Evolutionary conservation across 2,797 vertebrate genomes (phyloP), one percentile per base, ranked within the genome.

Genomic region (Enteromius treurensis): DNA sequence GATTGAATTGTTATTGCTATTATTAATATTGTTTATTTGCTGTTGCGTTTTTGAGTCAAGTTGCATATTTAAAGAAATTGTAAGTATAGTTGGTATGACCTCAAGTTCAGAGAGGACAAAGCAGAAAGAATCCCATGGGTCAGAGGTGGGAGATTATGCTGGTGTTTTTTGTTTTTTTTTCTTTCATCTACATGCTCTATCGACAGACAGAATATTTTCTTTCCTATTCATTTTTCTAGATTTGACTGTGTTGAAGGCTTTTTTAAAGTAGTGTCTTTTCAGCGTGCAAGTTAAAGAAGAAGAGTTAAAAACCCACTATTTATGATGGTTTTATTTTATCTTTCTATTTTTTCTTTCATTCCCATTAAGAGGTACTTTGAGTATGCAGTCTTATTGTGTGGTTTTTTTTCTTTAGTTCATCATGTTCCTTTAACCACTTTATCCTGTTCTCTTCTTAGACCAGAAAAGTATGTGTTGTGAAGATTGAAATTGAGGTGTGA

Each of bases 381-480:
- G n/a, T 9, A 7, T 40, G 17, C 19, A 49, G 70, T 9, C 26
- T 15, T n/a, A 73, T n/a, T 77, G 65, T 45, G 32, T 82, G 76
- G 5, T 37, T 73, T 64, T 80, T 51, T 74, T 79, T 42, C 42
- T 29, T 67, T 70, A 74, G 67, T 53, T 60, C 21, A 40, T 78
- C 34, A 26, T 47, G n/a, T 74, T 78, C 58, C 47, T 77, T 75
- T 75, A 26, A 17, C 17, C 42, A 10, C 3, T 51, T 62, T 55
- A 14, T 69, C 19, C 47, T 47, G 5, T 47, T 70, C 4, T 49
- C 55, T 40, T 91, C 90, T 91, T 88, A 92, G 91, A 92, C 88
- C 93, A 91, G 91, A 93, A 91, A 90, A 88, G 90, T 92, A 93
- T 93, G 93, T 93, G 83, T 88, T 88, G 93, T 92, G 92, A 90